Evolutionary conservation across 2,888 invertebrate genomes (phyloP), one percentile per base, ranked within the genome.

Genomic region (Pseudoips prasinana): DNA sequence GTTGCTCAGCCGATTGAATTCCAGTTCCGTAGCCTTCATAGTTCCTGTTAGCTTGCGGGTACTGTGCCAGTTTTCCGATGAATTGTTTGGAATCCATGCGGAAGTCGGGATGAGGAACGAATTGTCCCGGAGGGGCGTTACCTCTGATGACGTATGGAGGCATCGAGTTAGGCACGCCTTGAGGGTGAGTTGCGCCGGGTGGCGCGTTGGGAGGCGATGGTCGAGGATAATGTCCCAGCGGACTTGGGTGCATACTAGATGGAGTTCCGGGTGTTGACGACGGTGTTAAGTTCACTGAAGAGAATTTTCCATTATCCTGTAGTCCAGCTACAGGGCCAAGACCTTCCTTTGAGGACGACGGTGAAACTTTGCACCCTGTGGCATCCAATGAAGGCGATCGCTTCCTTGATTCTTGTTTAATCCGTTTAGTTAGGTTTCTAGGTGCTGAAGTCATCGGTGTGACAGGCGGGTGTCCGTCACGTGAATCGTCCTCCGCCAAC

Each of bases 401-500:
- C 59, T 91, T 89, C 78, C 92, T 63, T 46, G 90, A 79, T 89
- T 91, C 70, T 79, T 82, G 80, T 82, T 90, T 75, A 80, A 90
- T 63, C 75, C 85, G 61, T 86, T 88, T 74, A 68, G 90, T 68
- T 78, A 90, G 46, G 74, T 74, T 68, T 83, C 88, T 68, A 72
- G 90, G 53, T 74, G 91, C 58, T 79, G 90, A 29, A 10, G 91
- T 88, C 9, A 91, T 80, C n/a, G 87, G 77, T 39, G 89, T 88
- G 46, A 91, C 89, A 0, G 92, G 91, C 44, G 93, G 93, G 54
- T 93, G 93, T 10, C 93, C 94, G 39, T 94, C 94, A 46, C 93
- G 86, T 2, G 94, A 94, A 69, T 94, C 94, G 40, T 94, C 94
- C 73, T 94, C 94, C 9, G 92, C 92, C 65, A 94, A 88, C 67